These are phyloP conservation scores for Athripsodes cinereus DNA, from an alignment of 2,888 invertebrate species.

Conservation along the genomic window DNA sequence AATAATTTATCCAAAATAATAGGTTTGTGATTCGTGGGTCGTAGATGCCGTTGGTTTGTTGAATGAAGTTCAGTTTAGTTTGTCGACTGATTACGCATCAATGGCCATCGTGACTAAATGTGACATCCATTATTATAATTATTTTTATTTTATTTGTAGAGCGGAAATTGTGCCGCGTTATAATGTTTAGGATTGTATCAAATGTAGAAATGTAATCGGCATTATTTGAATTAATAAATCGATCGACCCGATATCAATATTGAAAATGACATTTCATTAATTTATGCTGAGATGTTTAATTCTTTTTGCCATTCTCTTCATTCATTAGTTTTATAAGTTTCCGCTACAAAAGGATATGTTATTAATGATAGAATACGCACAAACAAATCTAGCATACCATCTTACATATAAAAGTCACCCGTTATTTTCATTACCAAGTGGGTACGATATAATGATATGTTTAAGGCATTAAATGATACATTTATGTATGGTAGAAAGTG, in stretches of 20 bases:
- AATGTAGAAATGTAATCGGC: background rate
- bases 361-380: too few species aligned
- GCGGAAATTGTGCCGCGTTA: slow-evolving; percentile 22
- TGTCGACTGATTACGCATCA: slow-evolving; percentile 13
- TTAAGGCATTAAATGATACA: too few species aligned
- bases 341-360: too few species aligned
- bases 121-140: background rate
- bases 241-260: too few species aligned
- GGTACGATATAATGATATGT: too few species aligned
- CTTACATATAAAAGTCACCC: too few species aligned
- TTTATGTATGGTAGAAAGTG: too few species aligned
- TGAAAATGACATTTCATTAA: too few species aligned
- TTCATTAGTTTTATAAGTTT: too few species aligned
- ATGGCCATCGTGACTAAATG: background rate
- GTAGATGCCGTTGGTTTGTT: slow-evolving; percentile 24
- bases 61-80: background rate
- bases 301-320: too few species aligned
- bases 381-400: too few species aligned
- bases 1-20: background rate
- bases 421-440: too few species aligned
- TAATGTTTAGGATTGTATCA: background rate
- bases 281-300: background rate
- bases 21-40: slow-evolving; percentile 9
- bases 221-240: background rate
- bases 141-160: slow-evolving; percentile 16